These are phyloP conservation scores for Epinephelus malabaricus DNA, from an alignment of 2,797 vertebrate genomes.

Conservation along the genomic window DNA sequence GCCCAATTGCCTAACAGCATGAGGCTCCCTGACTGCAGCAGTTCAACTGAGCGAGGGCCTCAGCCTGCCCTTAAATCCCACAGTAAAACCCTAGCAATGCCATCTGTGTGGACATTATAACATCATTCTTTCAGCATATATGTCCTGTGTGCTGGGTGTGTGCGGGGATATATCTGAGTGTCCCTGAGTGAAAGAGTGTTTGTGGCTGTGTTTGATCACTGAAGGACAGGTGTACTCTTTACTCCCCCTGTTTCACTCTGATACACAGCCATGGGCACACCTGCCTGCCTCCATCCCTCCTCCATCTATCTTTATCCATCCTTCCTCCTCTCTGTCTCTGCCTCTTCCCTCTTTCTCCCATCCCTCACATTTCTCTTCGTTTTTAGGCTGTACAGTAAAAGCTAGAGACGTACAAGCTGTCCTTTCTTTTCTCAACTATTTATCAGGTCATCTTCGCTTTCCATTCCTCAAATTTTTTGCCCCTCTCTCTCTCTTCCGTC, in stretches of 20 bases:
- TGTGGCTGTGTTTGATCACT: conserved; percentile 35
- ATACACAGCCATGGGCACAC: conserved; percentile 35
- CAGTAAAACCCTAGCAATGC: conserved; percentile 33
- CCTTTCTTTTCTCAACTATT: conserved; percentile 16
- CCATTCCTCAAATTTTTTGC: conserved; percentile 20
- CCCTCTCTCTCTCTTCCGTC: conserved; percentile 27
- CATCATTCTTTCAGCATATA: conserved; percentile 21
- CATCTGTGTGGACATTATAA: conserved; percentile 43
- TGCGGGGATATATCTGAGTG: neutral
- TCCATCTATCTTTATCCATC: conserved; percentile 22
- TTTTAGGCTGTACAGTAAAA: neutral
- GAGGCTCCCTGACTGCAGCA: conserved; percentile 56
- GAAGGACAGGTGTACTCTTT: conserved; percentile 38
- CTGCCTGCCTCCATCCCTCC: conserved; percentile 27
- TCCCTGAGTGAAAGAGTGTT: neutral
- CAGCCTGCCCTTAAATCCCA: conserved; percentile 56
- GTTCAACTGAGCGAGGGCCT: conserved; percentile 51
- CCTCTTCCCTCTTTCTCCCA: neutral
- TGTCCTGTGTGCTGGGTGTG: conserved; percentile 5
- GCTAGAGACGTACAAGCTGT: conserved; percentile 10
- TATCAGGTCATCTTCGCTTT: conserved; percentile 43
- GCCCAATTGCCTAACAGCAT: conserved; percentile 76
- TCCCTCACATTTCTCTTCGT: conserved; percentile 11
- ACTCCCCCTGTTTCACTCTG: conserved; percentile 19
- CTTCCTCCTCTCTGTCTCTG: conserved; percentile 1